Evolutionary conservation across 2,797 vertebrate species (phyloP).

Genomic region (Mustela erminea): DNA sequence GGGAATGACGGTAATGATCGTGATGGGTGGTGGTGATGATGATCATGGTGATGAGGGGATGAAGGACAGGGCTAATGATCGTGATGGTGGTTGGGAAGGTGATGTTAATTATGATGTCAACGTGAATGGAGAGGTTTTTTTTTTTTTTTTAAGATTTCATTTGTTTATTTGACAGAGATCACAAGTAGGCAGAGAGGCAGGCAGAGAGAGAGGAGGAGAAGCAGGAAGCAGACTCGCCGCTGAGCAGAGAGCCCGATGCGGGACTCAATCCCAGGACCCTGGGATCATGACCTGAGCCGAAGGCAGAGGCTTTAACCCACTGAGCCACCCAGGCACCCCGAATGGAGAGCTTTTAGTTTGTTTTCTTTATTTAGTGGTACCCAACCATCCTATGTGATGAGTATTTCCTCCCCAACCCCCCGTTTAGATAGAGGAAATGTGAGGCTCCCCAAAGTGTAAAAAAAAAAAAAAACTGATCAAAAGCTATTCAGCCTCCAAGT

Average conservation of each 20-base stretch:
- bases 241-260: no score
- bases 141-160: no score
- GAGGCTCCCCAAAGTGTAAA: neutral
- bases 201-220: no score
- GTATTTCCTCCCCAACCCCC: neutral
- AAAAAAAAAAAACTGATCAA: neutral
- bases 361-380: neutral
- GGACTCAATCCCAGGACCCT: no score
- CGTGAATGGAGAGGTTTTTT: neutral
- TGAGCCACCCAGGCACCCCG: no score
- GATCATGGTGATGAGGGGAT: neutral
- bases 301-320: no score
- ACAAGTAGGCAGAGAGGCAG: no score
- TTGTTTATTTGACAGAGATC: no score
- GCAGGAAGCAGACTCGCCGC: no score
- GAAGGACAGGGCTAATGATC: no score
- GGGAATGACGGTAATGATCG: neutral
- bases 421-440: neutral
- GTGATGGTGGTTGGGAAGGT: neutral
- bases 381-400: neutral
- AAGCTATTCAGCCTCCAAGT: neutral
- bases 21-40: neutral
- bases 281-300: no score
- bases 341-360: neutral
- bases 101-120: neutral